A percentile compares a stretch with the other conserved stretches of the same genome.
These are phyloP conservation scores for Phragmatobia fuliginosa DNA, from an alignment of 2,888 invertebrate genomes.

Conservation along the genomic window DNA sequence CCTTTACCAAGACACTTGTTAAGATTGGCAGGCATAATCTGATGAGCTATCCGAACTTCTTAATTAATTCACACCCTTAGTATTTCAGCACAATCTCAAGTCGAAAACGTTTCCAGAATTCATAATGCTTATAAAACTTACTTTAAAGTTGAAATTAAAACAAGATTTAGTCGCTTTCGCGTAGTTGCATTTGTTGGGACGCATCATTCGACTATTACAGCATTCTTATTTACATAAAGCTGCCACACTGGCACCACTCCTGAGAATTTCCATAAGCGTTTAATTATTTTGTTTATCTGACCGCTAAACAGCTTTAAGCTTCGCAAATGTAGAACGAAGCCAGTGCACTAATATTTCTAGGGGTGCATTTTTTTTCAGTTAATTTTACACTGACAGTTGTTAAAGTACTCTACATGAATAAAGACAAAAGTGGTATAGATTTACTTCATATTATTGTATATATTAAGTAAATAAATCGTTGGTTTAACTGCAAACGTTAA, in stretches of 20 bases:
- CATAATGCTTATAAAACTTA: slow-evolving; percentile 60
- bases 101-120: slow-evolving; percentile 44
- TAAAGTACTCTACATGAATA: slow-evolving; percentile 11
- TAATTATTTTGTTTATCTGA: slow-evolving; percentile 83
- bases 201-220: slow-evolving; percentile 38
- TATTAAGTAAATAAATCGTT: background rate
- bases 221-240: slow-evolving; percentile 63
- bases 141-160: slow-evolving; percentile 67
- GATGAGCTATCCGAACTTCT: slow-evolving; percentile 12
- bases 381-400: slow-evolving; percentile 28
- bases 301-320: slow-evolving; percentile 76
- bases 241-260: slow-evolving; percentile 50
- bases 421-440: slow-evolving; percentile 1
- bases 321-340: slow-evolving; percentile 56
- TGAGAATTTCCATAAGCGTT: slow-evolving; percentile 72
- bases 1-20: slow-evolving; percentile 4
- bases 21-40: slow-evolving; percentile 18
- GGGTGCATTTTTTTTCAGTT: slow-evolving; percentile 31
- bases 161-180: slow-evolving; percentile 60
- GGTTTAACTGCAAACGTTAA: no score
- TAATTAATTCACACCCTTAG: slow-evolving; percentile 22
- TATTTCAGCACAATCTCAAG: slow-evolving; percentile 24
- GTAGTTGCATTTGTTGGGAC: slow-evolving; percentile 60
- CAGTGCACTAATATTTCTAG: slow-evolving; percentile 46
- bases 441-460: background rate